phyloP scores from a whole-genome alignment of 1,140 invertebrate species.

The Steinernema khuongi region DNA sequence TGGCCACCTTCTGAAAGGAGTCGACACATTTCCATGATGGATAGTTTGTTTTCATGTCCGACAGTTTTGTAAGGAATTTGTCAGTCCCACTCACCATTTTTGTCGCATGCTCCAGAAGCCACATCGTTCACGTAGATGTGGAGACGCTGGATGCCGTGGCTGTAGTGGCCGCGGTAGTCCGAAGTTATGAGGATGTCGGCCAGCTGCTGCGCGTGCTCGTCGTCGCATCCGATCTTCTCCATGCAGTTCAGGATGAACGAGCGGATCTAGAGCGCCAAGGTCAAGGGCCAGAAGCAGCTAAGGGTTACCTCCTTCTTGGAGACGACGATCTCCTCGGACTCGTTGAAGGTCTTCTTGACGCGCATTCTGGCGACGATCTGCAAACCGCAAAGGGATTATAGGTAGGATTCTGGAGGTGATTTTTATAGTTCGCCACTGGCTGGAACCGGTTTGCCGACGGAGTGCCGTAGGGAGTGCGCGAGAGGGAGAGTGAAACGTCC shows the following conservation, averaged over 20 bases:
- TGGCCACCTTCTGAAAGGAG: too few relatives aligned
- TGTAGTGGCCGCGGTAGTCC: constrained; percentile 80
- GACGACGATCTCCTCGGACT: constrained; percentile 40
- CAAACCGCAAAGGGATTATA: background rate
- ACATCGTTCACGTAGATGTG: constrained; percentile 66
- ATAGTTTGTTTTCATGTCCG: background rate
- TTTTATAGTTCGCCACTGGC: background rate
- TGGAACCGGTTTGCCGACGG: background rate
- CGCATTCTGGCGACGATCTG: constrained; percentile 20
- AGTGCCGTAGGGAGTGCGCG: background rate
- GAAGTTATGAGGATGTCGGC: constrained; percentile 75
- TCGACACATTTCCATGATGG: background rate
- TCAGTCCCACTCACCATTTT: constrained; percentile 55
- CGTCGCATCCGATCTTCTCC: constrained; percentile 66
- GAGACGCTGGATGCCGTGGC: constrained; percentile 82
- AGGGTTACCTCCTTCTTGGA: constrained; percentile 32
- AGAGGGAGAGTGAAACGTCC: background rate
- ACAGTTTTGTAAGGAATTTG: background rate
- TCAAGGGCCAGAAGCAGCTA: background rate
- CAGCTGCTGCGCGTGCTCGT: constrained; percentile 68
- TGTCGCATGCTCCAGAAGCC: constrained; percentile 58
- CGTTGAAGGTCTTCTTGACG: constrained; percentile 38
- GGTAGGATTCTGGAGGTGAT: too few relatives aligned
- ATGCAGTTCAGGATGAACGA: constrained; percentile 74
- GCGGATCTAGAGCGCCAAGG: constrained; percentile 64